Evolutionary conservation across 2,888 invertebrate species (phyloP), one percentile per base, ranked within the genome.

Genomic region (Rapana venosa): DNA sequence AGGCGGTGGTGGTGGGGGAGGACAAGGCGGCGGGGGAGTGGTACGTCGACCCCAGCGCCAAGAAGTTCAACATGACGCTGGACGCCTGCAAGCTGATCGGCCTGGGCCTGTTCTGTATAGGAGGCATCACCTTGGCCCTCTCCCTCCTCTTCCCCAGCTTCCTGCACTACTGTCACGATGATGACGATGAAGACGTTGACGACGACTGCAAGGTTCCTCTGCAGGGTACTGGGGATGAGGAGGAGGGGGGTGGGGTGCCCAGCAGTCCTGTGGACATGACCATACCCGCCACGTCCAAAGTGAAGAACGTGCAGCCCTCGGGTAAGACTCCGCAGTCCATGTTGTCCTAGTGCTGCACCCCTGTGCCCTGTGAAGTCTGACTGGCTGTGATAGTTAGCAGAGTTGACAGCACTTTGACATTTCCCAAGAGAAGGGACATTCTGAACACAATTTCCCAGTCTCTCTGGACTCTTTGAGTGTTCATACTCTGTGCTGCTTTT

Each of bases 1-100:
- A 96, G 91, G 74, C 85, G 26, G 84, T 87, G 58, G 77, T 91
- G n/a, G 91, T 90, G 70, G 89, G 95, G 58, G 93, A 95, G 61
- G 94, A 95, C 79, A 94, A 95, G 90, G 95, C 96, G 90, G 94
- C 96, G 30, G 94, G 93, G 0, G 87, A 89, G 61, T 90, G 88
- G 74, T 93, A 93, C 86, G 93, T 96, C 35, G 96, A 96, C 93
- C 94, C 95, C 47, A 94, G 94, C 79, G 96, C 96, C 11, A 94
- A 96, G 66, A 93, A 94, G 15, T 96, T 96, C 93, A 97, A 97
- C 94, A 95, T 95, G 84, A 96, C 96, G 84, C 93, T 97, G 91
- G 96, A 97, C 92, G 94, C 96, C 90, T 96, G 96, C 93, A 97
- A 96, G 92, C 94, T 97, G 35, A 95, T 96, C 81, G 97, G 97